These are phyloP conservation scores for Troides aeacus DNA, from an alignment of 2,888 invertebrate species.

Conservation along the genomic window DNA sequence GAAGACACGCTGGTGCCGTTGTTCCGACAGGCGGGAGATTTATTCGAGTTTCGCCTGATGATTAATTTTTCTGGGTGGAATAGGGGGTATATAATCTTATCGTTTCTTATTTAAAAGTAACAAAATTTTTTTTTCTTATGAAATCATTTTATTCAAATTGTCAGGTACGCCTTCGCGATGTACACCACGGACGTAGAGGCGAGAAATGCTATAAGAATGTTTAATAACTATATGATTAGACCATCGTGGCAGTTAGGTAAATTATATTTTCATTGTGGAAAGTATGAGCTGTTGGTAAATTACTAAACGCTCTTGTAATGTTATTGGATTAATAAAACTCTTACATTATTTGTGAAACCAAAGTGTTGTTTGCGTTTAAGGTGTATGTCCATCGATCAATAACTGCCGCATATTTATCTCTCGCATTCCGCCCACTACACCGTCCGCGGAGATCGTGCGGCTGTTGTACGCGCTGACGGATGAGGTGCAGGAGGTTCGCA, in stretches of 20 bases:
- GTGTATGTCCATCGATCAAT: conserved; percentile 86
- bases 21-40: conserved; percentile 78
- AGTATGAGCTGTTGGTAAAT: no score
- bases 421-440: conserved; percentile 78
- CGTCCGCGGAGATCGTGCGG: conserved; percentile 80
- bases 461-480: conserved; percentile 78
- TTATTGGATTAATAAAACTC: no score
- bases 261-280: not conserved
- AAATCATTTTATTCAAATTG: not conserved
- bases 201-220: conserved; percentile 80
- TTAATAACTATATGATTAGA: conserved; percentile 85
- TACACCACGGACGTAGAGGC: conserved; percentile 82
- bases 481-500: conserved; percentile 72
- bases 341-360: not conserved
- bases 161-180: conserved; percentile 86
- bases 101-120: not conserved
- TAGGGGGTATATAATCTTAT: conserved; percentile 75
- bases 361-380: conserved; percentile 51
- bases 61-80: conserved; percentile 87
- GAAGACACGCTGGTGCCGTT: conserved; percentile 83
- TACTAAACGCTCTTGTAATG: no score
- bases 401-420: conserved; percentile 87
- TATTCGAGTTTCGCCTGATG: conserved; percentile 88
- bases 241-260: conserved; percentile 81
- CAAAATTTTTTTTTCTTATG: not conserved